Conservation (phyloP, 2,113 vertebrate genomes). For the Siphamia tubifer region DNA sequence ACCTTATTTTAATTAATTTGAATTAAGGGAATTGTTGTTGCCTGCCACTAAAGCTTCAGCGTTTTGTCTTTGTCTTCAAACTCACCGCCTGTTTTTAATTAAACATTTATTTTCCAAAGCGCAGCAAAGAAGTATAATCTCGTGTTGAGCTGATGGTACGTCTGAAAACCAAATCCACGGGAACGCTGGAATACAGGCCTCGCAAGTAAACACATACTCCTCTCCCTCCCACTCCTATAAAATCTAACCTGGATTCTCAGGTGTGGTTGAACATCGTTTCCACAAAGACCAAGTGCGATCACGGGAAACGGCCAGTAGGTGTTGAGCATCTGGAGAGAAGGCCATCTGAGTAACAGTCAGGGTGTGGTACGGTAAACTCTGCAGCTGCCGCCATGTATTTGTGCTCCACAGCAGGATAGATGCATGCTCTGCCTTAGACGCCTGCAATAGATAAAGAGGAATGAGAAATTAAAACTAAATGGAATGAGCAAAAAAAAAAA, state of each 20-base stretch:
- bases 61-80: constrained; percentile 24
- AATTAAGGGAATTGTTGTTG: constrained; percentile 5
- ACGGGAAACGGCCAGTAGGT: constrained; percentile 92
- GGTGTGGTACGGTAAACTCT: constrained; percentile 88
- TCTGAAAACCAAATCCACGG: background rate
- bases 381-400: constrained; percentile 88
- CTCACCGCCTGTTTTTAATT: constrained; percentile 35
- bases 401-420: constrained; percentile 92
- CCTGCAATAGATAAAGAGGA: constrained; percentile 71
- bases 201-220: background rate
- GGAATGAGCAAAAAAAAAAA: too few species aligned
- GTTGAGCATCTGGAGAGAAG: constrained; percentile 89
- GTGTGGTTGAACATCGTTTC: constrained; percentile 70
- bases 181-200: background rate
- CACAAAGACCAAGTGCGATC: constrained; percentile 97
- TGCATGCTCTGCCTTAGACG: constrained; percentile 93
- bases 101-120: constrained; percentile 13
- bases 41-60: constrained; percentile 15
- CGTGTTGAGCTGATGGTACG: background rate
- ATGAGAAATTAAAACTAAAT: background rate
- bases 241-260: constrained; percentile 63
- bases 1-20: constrained; percentile 54
- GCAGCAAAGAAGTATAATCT: background rate
- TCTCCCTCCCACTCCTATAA: background rate
- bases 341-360: constrained; percentile 96